A percentile compares a stretch with the other conserved stretches of the same genome.
Conservation (phyloP, 1,140 invertebrate species). For the Mycetomoellerius zeteki region DNA sequence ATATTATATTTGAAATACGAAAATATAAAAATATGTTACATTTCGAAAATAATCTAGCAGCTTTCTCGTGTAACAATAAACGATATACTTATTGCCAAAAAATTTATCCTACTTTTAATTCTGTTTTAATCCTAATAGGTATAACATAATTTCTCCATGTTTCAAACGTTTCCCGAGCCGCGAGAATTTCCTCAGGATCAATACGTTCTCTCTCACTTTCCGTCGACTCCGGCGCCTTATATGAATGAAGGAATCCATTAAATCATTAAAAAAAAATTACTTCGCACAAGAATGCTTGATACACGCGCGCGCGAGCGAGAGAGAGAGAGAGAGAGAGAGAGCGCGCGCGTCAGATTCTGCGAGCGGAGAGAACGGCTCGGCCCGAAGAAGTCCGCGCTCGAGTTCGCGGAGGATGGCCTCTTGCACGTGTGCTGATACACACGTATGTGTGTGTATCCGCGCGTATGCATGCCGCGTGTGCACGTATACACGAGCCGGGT, state of each 20-base stretch:
- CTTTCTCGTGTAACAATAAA: neutral
- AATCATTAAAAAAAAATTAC: constrained; percentile 53
- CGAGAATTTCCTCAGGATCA: constrained; percentile 49
- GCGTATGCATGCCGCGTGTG: constrained; percentile 10
- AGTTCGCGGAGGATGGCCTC: constrained; percentile 74
- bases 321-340: neutral
- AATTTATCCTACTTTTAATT: neutral
- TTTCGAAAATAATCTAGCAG: neutral
- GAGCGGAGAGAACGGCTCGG: constrained; percentile 52
- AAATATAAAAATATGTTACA: neutral
- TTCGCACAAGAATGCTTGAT: constrained; percentile 16
- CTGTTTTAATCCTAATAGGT: neutral
- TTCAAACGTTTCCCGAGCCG: constrained; percentile 32
- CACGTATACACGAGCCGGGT: neutral
- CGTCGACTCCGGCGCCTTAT: constrained; percentile 56
- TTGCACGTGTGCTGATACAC: constrained; percentile 70
- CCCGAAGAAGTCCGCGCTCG: constrained; percentile 64
- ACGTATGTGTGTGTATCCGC: neutral
- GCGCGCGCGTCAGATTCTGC: constrained; percentile 66
- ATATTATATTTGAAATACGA: neutral
- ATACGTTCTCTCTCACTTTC: constrained; percentile 58
- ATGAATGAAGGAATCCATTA: constrained; percentile 61
- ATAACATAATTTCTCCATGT: neutral
- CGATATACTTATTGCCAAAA: neutral
- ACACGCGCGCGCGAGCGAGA: neutral